A percentile compares a stretch with the other conserved stretches of the same genome.
Conservation (phyloP, 1,140 invertebrate genomes). For the Drosophila takahashii region DNA sequence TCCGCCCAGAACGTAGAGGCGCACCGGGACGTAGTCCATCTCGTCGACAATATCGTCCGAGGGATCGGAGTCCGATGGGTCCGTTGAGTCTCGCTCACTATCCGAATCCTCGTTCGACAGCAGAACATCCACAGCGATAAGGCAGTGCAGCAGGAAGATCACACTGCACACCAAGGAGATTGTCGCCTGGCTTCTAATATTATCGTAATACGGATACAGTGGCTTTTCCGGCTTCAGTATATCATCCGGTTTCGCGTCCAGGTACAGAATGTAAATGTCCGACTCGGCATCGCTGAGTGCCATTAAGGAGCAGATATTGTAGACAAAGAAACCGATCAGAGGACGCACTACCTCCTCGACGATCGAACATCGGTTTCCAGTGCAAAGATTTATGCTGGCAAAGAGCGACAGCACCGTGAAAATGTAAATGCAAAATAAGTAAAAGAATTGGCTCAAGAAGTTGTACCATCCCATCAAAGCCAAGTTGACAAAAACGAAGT, state of each 20-base stretch:
- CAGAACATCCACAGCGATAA: constrained; percentile 50
- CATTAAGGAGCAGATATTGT: constrained; percentile 37
- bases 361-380: constrained; percentile 10
- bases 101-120: constrained; percentile 25
- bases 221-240: not conserved
- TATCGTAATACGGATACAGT: constrained; percentile 41
- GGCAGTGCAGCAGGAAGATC: constrained; percentile 44
- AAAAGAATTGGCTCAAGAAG: constrained; percentile 4
- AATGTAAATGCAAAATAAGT: constrained; percentile 11
- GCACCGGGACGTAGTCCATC: constrained; percentile 42
- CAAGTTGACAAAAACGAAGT: constrained; percentile 14
- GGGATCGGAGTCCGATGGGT: not conserved
- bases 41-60: not conserved
- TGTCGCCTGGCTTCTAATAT: constrained; percentile 35
- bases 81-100: not conserved
- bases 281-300: constrained; percentile 36
- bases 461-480: accelerated
- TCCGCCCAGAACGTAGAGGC: constrained; percentile 38
- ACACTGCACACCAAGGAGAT: constrained; percentile 18
- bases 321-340: constrained; percentile 15
- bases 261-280: constrained; percentile 27
- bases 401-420: constrained; percentile 40
- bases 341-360: constrained; percentile 28
- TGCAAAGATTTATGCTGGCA: constrained; percentile 53
- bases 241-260: not conserved